Evolutionary conservation across 2,888 invertebrate species (phyloP), one percentile per base, ranked within the genome.

Genomic region (Temnothorax rugatulus): DNA sequence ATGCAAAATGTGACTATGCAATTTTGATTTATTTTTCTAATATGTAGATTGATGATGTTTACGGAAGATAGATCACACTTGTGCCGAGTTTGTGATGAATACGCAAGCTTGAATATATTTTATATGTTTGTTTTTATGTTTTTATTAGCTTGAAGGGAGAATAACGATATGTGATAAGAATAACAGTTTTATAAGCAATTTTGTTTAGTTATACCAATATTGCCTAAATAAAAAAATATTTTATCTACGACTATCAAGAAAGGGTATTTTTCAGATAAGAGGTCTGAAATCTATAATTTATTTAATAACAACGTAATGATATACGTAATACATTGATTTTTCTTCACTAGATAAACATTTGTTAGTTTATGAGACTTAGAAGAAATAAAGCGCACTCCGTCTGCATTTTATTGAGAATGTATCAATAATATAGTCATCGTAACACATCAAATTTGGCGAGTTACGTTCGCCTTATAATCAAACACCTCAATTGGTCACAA

Each of bases 211-310:
- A 47, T 69, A 57, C 0, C 21, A 21, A 50, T 50, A n/a, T 76
- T 63, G 38, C 5, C 15, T 38, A 47, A 69, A 69, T 69, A 38
- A 59, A 69, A 77, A 76, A 71, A 50, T 44, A 69, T 59, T 34
- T 59, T 50, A 61, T 38, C n/a, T 13, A 50, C 18, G 21, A 41
- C 25, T 50, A 61, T n/a, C 13, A 5, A 64, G n/a, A 68, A 44
- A 64, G 5, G 18, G 44, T 34, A 7, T 69, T 54, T 1, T 54
- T 1, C 15, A 57, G 68, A 77, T 44, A 73, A 79, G 11, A 59
- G 11, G 9, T 61, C 4, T 61, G 2, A 73, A 81, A 41, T 15
- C 44, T 66, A 54, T 29, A 54, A 29, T 34, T 41, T 34, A 52
- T 66, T 66, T 52, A 38, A 38, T 77, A 52, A 38, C 13, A 38